These are phyloP conservation scores for Salarias fasciatus DNA, from an alignment of 2,797 vertebrate species.

Conservation along the genomic window DNA sequence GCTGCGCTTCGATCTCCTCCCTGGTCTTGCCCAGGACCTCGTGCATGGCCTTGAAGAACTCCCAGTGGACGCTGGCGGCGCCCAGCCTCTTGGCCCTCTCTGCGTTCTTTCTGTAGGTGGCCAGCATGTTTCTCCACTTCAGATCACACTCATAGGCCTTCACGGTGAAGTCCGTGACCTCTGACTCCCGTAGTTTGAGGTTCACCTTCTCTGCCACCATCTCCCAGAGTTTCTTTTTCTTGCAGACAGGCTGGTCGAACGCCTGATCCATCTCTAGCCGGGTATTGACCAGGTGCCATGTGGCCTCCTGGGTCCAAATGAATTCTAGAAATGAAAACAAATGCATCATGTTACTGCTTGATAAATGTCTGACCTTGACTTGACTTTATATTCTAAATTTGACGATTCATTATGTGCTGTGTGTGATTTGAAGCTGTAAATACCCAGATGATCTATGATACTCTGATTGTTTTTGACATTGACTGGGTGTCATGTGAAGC, in stretches of 20 bases:
- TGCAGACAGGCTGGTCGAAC: slow-evolving; percentile 84
- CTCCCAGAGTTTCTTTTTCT: slow-evolving; percentile 86
- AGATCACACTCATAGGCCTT: slow-evolving; percentile 85
- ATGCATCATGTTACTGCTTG: neutral
- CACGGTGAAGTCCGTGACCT: slow-evolving; percentile 57
- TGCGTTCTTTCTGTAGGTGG: slow-evolving; percentile 83
- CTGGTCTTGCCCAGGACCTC: slow-evolving; percentile 79
- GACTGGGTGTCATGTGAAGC: neutral
- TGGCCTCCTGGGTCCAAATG: slow-evolving; percentile 84
- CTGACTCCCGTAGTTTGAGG: slow-evolving; percentile 68
- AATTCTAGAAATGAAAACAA: slow-evolving; percentile 70
- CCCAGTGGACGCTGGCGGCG: slow-evolving; percentile 79
- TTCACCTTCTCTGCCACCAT: slow-evolving; percentile 80
- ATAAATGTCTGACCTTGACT: neutral
- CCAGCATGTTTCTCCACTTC: slow-evolving; percentile 86
- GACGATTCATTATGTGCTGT: neutral
- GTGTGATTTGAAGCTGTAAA: neutral
- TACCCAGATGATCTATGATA: neutral
- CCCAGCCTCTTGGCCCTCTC: slow-evolving; percentile 80
- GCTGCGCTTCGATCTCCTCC: slow-evolving; percentile 78
- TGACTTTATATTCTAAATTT: neutral
- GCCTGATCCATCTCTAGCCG: slow-evolving; percentile 84
- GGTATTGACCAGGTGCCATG: slow-evolving; percentile 81
- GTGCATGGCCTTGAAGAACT: slow-evolving; percentile 84
- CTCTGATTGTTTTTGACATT: neutral